Evolutionary conservation across 2,113 vertebrate genomes (phyloP).

Genomic region (Fulica atra): DNA sequence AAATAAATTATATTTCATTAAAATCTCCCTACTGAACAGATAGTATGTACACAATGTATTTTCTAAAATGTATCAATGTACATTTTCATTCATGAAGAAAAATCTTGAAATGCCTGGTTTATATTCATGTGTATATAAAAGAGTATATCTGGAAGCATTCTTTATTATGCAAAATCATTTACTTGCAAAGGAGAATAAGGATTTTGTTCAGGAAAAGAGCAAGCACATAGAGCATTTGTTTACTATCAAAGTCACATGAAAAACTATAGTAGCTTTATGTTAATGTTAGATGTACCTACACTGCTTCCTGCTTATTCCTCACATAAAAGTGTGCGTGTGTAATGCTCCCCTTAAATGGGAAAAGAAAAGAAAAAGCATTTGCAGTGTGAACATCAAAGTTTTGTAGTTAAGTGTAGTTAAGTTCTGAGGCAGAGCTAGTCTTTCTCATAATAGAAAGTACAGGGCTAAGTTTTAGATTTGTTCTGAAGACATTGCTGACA

Average conservation of each 20-base stretch:
- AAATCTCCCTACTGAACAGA: slow-evolving; percentile 6
- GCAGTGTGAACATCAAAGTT: neutral
- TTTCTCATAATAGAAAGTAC: too few species aligned
- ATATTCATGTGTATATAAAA: slow-evolving; percentile 10
- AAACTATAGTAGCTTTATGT: neutral
- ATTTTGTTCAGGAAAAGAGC: neutral
- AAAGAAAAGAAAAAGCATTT: neutral
- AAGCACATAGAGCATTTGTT: neutral
- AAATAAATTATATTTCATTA: slow-evolving; percentile 38
- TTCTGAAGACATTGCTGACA: too few species aligned
- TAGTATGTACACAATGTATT: neutral
- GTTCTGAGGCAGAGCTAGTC: too few species aligned
- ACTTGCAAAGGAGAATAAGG: neutral
- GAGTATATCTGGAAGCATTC: neutral
- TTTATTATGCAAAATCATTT: neutral
- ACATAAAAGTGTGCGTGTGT: neutral
- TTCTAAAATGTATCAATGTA: neutral
- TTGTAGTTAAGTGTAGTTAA: neutral
- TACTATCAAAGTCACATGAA: slow-evolving; percentile 16
- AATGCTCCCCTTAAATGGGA: neutral
- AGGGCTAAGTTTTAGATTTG: too few species aligned
- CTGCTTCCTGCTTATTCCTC: neutral
- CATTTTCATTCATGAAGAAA: slow-evolving; percentile 31
- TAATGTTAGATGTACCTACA: neutral
- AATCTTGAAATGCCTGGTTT: neutral